Percentiles rank a stretch among this genome's conserved stretches.
Evolutionary conservation across 2,113 vertebrate species (phyloP).

Genomic region (Plotosus lineatus): DNA sequence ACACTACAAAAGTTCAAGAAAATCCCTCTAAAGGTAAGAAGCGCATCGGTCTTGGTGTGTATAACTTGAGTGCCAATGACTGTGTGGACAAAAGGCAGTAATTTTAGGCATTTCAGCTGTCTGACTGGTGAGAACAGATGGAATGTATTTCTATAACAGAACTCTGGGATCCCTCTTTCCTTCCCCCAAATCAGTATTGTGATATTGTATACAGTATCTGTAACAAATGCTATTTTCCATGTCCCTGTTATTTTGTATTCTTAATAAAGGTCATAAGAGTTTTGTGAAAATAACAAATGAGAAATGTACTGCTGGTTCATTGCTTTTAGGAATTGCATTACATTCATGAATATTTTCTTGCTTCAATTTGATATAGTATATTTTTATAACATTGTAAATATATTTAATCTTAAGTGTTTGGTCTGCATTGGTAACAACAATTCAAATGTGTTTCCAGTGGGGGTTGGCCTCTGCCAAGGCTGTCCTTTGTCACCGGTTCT

Average conservation of each 20-base stretch:
- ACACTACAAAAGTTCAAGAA: neutral
- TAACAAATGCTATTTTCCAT: neutral
- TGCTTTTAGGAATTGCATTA: too few relatives aligned
- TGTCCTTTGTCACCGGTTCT: too few relatives aligned
- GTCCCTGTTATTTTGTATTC: constrained; percentile 13
- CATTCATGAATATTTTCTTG: neutral
- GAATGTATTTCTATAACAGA: neutral
- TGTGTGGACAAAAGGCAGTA: constrained; percentile 14
- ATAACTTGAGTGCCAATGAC: constrained; percentile 39
- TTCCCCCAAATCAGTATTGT: constrained; percentile 11
- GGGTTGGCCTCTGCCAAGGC: too few relatives aligned
- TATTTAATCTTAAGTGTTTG: too few relatives aligned
- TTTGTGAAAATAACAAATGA: neutral
- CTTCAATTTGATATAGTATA: neutral
- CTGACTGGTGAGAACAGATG: constrained; percentile 21
- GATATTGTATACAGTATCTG: neutral
- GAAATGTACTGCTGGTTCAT: neutral
- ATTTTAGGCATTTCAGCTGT: constrained; percentile 20
- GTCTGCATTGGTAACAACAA: too few relatives aligned
- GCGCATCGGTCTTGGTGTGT: constrained; percentile 9
- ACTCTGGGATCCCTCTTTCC: neutral
- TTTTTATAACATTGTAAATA: too few relatives aligned
- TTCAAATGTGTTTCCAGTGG: too few relatives aligned
- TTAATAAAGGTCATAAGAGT: neutral
- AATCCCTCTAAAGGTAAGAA: constrained; percentile 4